phyloP scores from a whole-genome alignment of 2,888 invertebrate genomes.

The Aphidoletes aphidimyza region DNA sequence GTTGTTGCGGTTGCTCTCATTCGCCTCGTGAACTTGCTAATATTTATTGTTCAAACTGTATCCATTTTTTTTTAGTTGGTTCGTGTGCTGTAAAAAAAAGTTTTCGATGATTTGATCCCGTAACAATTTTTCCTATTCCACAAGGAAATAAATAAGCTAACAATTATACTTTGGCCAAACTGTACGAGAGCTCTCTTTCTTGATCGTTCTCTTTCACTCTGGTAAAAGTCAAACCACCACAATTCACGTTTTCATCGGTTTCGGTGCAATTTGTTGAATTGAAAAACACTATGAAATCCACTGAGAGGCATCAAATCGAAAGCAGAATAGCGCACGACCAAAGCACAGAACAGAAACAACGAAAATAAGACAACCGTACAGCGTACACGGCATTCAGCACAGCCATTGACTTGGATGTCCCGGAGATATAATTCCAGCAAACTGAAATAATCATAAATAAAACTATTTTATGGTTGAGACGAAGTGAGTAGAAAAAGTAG shows the following conservation, averaged over 20 bases:
- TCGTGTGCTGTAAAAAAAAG: too few species aligned
- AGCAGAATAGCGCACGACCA: not conserved
- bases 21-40: slow-evolving; percentile 22
- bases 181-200: not conserved
- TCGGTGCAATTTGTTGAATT: slow-evolving; percentile 43
- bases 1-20: too few species aligned
- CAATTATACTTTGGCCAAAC: slow-evolving; percentile 37
- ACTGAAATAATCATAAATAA: slow-evolving; percentile 53
- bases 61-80: slow-evolving; percentile 4
- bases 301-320: slow-evolving; percentile 51
- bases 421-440: slow-evolving; percentile 41
- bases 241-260: not conserved
- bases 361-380: not conserved
- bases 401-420: slow-evolving; percentile 26
- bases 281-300: not conserved
- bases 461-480: not conserved
- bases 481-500: not conserved
- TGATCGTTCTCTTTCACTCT: not conserved
- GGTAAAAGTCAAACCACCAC: not conserved
- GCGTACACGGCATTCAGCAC: too few species aligned
- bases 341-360: not conserved
- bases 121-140: slow-evolving; percentile 45
- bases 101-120: slow-evolving; percentile 47
- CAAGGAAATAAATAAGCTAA: slow-evolving; percentile 43
- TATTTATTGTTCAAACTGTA: slow-evolving; percentile 43